Evolutionary conservation across 2,113 vertebrate species (phyloP).

Genomic region (Charina bottae): DNA sequence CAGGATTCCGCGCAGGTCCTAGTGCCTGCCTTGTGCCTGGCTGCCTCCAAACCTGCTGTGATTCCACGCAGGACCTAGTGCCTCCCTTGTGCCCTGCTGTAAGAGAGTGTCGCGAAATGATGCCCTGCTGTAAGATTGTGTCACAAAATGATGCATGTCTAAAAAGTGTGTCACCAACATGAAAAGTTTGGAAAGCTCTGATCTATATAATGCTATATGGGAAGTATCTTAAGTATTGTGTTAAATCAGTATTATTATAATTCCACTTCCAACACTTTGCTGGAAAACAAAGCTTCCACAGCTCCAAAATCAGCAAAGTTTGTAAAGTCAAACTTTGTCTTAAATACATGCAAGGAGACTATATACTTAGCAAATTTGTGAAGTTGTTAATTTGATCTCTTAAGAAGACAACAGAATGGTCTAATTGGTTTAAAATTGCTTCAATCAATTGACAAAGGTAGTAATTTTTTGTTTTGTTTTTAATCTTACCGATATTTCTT

Average conservation of each 20-base stretch:
- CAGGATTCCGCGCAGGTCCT: too few relatives aligned
- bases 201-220: not conserved
- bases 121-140: too few relatives aligned
- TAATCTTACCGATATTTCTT: conserved; percentile 29
- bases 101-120: too few relatives aligned
- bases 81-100: too few relatives aligned
- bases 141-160: too few relatives aligned
- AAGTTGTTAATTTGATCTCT: not conserved
- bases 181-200: too few relatives aligned
- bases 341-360: not conserved
- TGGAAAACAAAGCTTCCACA: not conserved
- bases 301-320: not conserved
- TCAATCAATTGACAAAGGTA: not conserved
- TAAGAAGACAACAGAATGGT: not conserved
- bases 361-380: not conserved
- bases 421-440: not conserved
- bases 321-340: not conserved
- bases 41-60: too few relatives aligned
- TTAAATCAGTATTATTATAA: not conserved
- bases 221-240: not conserved
- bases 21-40: too few relatives aligned
- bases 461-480: too few relatives aligned
- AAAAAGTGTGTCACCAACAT: too few relatives aligned
- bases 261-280: not conserved
- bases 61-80: too few relatives aligned